A percentile compares a stretch with the other conserved stretches of the same genome.
phyloP scores from a whole-genome alignment of 2,888 invertebrate genomes.

The Athalia rosae region DNA sequence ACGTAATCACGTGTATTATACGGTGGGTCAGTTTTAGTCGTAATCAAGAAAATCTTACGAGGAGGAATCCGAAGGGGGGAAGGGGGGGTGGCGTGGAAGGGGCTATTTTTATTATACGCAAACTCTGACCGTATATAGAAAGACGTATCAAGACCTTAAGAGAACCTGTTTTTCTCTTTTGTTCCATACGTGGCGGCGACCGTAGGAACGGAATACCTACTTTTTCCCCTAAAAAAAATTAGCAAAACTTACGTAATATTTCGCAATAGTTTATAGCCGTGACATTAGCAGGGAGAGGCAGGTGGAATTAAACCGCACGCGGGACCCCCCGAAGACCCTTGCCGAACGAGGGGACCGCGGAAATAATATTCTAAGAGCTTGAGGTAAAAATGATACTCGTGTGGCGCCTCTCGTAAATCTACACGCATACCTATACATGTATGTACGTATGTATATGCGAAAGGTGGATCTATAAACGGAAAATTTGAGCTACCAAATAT shows the following conservation, averaged over 20 bases:
- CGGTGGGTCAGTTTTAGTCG: too few relatives aligned
- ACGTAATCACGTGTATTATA: too few relatives aligned
- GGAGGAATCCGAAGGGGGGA: background rate
- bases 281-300: background rate
- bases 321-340: background rate
- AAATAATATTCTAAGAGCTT: too few relatives aligned
- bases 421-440: too few relatives aligned
- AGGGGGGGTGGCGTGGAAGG: background rate
- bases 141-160: background rate
- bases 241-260: constrained; percentile 27
- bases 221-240: constrained; percentile 31
- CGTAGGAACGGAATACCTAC: background rate
- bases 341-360: too few relatives aligned
- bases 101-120: background rate
- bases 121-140: background rate
- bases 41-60: background rate
- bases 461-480: background rate
- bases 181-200: constrained; percentile 5
- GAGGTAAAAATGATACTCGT: too few relatives aligned
- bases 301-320: background rate
- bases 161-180: constrained; percentile 9
- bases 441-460: background rate
- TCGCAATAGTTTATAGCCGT: constrained; percentile 8
- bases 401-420: too few relatives aligned
- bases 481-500: constrained; percentile 7